Evolutionary conservation across 2,888 invertebrate genomes (phyloP).

Genomic region (Spialia ferax): DNA sequence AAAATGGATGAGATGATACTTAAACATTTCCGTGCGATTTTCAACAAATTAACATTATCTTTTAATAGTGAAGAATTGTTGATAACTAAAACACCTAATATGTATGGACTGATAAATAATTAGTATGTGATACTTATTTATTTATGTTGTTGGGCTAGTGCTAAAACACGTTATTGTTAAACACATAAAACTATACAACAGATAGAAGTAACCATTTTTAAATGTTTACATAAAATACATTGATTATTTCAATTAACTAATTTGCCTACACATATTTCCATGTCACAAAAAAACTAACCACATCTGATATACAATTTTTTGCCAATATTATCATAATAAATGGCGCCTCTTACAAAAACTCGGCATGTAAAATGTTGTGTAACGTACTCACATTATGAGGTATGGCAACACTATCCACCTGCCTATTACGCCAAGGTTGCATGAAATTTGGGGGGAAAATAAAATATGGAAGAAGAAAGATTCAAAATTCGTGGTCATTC

Average conservation of each 20-base stretch:
- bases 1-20: neutral
- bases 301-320: constrained; percentile 21
- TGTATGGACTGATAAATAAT: no score
- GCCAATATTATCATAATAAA: constrained; percentile 31
- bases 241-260: neutral
- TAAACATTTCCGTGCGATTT: neutral
- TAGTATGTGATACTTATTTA: no score
- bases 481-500: neutral
- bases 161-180: no score
- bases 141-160: no score
- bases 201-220: neutral
- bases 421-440: constrained; percentile 25
- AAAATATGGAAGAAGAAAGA: neutral
- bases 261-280: constrained; percentile 8
- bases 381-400: constrained; percentile 1
- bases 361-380: constrained; percentile 23
- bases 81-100: no score
- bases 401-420: constrained; percentile 33
- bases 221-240: neutral
- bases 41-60: neutral
- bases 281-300: constrained; percentile 8
- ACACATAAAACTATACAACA: neutral
- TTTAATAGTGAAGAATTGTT: no score
- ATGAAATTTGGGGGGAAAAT: constrained; percentile 17
- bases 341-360: constrained; percentile 23